A percentile compares a stretch with the other conserved stretches of the same genome.
Evolutionary conservation across 2,113 vertebrate species (phyloP).

Genomic region (Peromyscus polionotus): DNA sequence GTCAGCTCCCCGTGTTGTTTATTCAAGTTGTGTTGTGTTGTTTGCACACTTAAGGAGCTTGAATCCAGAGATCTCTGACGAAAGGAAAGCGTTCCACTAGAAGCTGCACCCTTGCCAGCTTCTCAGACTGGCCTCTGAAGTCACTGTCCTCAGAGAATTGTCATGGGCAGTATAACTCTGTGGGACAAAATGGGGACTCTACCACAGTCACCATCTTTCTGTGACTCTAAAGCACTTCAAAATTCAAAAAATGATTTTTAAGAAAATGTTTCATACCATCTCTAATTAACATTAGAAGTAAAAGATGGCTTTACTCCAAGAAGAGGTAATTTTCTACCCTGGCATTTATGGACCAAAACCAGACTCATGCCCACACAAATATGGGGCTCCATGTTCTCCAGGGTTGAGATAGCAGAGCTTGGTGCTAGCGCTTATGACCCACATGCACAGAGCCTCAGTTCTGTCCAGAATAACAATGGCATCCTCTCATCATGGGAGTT

Average conservation of each 20-base stretch:
- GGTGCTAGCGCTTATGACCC: background rate
- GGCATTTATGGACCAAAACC: background rate
- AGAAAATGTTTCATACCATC: background rate
- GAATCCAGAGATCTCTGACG: background rate
- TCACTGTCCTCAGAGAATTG: background rate
- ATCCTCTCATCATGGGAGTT: background rate
- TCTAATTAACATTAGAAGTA: conserved; percentile 23
- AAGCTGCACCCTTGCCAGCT: background rate
- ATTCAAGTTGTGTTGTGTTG: background rate
- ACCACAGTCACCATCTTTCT: background rate
- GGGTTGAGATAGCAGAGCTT: too few species aligned
- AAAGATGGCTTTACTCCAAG: background rate
- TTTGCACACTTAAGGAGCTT: background rate
- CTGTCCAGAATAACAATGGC: background rate
- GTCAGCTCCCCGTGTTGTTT: background rate
- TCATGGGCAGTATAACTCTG: too few species aligned
- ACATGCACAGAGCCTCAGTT: background rate
- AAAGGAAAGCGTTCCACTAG: background rate
- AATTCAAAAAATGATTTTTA: background rate
- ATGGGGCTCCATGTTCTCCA: background rate
- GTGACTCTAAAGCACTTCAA: conserved; percentile 25
- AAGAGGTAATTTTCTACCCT: background rate
- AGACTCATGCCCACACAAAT: background rate
- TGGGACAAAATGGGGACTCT: background rate
- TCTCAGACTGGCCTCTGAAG: background rate